Conservation (phyloP, 1,140 invertebrate genomes). For the Drosophila busckii region DNA sequence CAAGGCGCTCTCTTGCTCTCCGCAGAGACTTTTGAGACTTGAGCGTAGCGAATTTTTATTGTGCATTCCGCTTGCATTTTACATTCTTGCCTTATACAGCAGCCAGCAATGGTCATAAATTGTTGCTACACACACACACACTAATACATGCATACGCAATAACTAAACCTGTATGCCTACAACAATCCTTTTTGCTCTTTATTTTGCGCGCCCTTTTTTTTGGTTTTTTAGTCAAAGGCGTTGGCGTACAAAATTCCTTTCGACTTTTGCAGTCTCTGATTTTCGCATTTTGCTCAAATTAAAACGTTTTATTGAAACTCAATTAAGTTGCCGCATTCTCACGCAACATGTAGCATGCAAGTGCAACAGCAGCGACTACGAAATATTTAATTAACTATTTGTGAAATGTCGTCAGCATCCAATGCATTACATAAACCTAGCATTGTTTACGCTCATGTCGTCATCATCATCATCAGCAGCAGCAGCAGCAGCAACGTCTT, state of each 20-base stretch:
- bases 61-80: conserved; percentile 72
- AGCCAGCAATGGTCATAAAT: conserved; percentile 33
- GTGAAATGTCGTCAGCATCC: conserved; percentile 1
- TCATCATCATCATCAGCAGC: conserved; percentile 19
- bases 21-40: conserved; percentile 1
- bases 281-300: conserved; percentile 37
- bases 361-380: neutral
- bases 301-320: conserved; percentile 76
- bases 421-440: conserved; percentile 62
- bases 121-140: conserved; percentile 25
- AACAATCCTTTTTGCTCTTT: conserved; percentile 25
- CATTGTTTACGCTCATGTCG: conserved; percentile 53
- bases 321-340: conserved; percentile 71
- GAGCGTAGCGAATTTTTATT: conserved; percentile 70
- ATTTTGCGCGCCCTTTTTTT: conserved; percentile 43
- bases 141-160: conserved; percentile 1
- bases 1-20: neutral
- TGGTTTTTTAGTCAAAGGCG: conserved; percentile 39
- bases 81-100: conserved; percentile 53
- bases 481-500: conserved; percentile 34
- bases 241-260: conserved; percentile 75
- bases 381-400: conserved; percentile 19
- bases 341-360: conserved; percentile 22
- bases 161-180: conserved; percentile 6
- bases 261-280: conserved; percentile 4